phyloP scores from a whole-genome alignment of 2,797 vertebrate genomes.

The Octomys mimax region DNA sequence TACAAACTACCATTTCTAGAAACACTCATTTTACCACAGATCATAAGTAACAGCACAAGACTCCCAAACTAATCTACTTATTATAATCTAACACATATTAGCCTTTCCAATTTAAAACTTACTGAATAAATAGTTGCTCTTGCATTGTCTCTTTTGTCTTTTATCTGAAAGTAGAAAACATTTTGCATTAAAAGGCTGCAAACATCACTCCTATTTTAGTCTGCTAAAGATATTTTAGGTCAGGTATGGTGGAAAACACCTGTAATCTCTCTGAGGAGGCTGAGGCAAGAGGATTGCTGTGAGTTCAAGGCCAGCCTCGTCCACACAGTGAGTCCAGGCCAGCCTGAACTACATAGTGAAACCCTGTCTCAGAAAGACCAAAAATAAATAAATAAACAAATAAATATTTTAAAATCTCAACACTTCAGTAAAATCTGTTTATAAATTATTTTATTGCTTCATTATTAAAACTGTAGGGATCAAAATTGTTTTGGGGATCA shows the following conservation, averaged over 20 bases:
- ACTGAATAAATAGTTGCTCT: background rate
- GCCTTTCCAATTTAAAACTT: background rate
- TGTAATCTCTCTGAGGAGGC: background rate
- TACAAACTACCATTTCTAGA: background rate
- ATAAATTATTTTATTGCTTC: background rate
- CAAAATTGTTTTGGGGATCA: background rate
- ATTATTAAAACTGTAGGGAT: conserved; percentile 1
- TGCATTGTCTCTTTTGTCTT: conserved; percentile 21
- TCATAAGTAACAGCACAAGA: background rate
- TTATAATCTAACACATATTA: background rate
- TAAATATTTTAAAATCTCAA: conserved; percentile 53
- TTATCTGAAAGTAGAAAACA: conserved; percentile 14
- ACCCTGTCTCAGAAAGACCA: background rate
- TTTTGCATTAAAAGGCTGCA: conserved; percentile 18
- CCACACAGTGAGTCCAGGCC: background rate
- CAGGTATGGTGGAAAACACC: background rate
- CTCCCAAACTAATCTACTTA: background rate
- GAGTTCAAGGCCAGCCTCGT: background rate
- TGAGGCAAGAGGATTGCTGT: background rate
- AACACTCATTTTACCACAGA: background rate
- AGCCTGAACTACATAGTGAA: background rate
- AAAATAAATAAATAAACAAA: background rate
- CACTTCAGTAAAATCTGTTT: conserved; percentile 14
- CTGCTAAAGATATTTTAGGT: conserved; percentile 46
- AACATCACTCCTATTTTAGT: conserved; percentile 34